These are phyloP conservation scores for Trematomus loennbergii DNA, from an alignment of 2,113 vertebrate species.

Conservation along the genomic window DNA sequence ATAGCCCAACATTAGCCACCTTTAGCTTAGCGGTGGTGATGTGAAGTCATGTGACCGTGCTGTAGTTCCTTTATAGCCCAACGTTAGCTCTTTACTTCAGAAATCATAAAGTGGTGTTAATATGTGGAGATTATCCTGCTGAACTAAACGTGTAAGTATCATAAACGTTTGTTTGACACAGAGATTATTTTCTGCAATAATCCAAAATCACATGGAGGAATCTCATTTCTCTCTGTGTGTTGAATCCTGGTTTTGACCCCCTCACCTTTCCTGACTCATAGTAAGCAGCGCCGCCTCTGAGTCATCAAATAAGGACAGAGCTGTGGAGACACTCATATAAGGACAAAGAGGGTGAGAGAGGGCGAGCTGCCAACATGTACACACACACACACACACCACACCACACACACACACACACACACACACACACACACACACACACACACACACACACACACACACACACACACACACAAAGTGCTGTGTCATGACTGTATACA, in stretches of 20 bases:
- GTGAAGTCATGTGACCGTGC: too few relatives aligned
- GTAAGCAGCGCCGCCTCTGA: slow-evolving; percentile 28
- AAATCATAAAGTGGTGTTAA: too few relatives aligned
- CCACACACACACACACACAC: slow-evolving; percentile 31
- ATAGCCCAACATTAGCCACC: too few relatives aligned
- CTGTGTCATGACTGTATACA: slow-evolving; percentile 32
- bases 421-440: slow-evolving; percentile 6
- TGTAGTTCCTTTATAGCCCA: too few relatives aligned
- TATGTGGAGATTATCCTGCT: too few relatives aligned
- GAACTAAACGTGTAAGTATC: too few relatives aligned
- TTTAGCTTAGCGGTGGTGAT: too few relatives aligned
- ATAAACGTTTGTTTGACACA: too few relatives aligned
- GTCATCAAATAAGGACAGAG: slow-evolving; percentile 69
- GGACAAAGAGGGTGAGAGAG: slow-evolving; percentile 48
- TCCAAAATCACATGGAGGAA: not conserved
- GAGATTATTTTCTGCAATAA: too few relatives aligned
- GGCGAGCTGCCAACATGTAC: slow-evolving; percentile 57
- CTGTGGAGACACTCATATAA: slow-evolving; percentile 69
- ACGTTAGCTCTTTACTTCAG: too few relatives aligned
- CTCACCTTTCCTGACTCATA: slow-evolving; percentile 44
- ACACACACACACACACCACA: slow-evolving; percentile 48
- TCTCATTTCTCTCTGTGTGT: not conserved
- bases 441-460: slow-evolving; percentile 49
- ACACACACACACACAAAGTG: slow-evolving; percentile 22
- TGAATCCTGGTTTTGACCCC: slow-evolving; percentile 13